Percentiles rank a stretch among this genome's conserved stretches.
Conservation (phyloP, 1,140 invertebrate genomes). For the Drosophila ironensis region DNA sequence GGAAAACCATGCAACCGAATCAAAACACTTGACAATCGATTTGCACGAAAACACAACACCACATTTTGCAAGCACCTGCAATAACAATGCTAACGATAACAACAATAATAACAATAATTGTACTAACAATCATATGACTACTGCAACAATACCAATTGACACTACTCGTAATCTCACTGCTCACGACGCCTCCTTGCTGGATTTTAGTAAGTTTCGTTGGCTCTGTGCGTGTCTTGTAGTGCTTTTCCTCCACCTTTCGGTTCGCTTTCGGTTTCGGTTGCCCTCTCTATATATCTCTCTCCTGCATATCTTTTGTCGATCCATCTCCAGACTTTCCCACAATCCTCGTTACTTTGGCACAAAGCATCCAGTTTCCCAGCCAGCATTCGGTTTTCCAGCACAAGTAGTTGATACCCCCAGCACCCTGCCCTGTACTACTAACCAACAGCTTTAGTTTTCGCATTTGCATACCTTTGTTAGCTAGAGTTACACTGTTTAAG, state of each 20-base stretch:
- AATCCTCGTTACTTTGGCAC: conserved; percentile 28
- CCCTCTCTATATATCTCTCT: background rate
- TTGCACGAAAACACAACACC: conserved; percentile 48
- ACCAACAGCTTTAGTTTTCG: background rate
- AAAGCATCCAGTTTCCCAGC: conserved; percentile 15
- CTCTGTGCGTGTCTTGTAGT: conserved; percentile 69
- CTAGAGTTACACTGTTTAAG: conserved; percentile 17
- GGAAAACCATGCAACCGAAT: conserved; percentile 28
- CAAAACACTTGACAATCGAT: conserved; percentile 37
- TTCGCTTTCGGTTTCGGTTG: conserved; percentile 12
- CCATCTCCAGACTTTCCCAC: background rate
- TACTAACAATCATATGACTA: conserved; percentile 44
- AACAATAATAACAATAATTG: conserved; percentile 39
- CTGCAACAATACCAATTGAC: conserved; percentile 56
- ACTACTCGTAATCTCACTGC: conserved; percentile 65
- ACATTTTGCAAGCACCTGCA: conserved; percentile 65
- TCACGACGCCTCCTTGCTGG: conserved; percentile 72
- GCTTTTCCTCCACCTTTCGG: conserved; percentile 7
- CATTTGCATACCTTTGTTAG: conserved; percentile 30
- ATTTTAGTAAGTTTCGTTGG: conserved; percentile 80
- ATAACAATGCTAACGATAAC: conserved; percentile 36
- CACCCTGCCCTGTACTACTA: background rate
- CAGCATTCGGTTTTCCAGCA: conserved; percentile 15
- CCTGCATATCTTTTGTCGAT: too few relatives aligned
- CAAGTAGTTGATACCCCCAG: conserved; percentile 19